phyloP scores from a whole-genome alignment of 2,113 vertebrate species.

The Microcebus lehilahytsara region DNA sequence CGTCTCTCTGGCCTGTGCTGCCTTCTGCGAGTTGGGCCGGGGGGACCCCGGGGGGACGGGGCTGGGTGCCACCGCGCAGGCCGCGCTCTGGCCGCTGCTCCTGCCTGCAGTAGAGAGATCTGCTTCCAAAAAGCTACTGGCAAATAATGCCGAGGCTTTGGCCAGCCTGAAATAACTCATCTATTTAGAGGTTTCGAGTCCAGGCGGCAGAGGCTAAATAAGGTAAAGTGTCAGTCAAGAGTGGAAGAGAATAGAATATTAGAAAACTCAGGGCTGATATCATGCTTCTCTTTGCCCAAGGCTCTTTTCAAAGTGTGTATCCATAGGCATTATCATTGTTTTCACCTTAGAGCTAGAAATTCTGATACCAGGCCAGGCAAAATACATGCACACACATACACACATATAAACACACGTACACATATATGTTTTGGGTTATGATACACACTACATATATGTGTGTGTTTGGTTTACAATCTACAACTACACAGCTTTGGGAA shows the following conservation, averaged over 20 bases:
- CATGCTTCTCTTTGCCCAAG: background rate
- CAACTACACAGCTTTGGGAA: background rate
- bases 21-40: background rate
- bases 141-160: conserved; percentile 54
- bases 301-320: background rate
- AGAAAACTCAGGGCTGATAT: background rate
- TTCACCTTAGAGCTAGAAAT: background rate
- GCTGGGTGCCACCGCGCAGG: background rate
- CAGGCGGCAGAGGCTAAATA: conserved; percentile 47
- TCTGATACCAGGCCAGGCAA: background rate
- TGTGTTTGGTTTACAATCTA: background rate
- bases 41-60: too few species aligned
- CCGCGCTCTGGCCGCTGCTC: background rate
- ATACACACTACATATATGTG: background rate
- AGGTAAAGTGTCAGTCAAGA: conserved; percentile 48
- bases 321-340: background rate
- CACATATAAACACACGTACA: too few species aligned
- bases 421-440: background rate
- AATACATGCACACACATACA: background rate
- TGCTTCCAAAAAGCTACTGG: conserved; percentile 66
- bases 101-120: conserved; percentile 63
- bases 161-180: conserved; percentile 51
- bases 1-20: too few species aligned
- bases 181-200: conserved; percentile 58
- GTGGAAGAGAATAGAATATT: conserved; percentile 21